phyloP scores from a whole-genome alignment of 1,140 invertebrate species.

The Sesamia nonagrioides region DNA sequence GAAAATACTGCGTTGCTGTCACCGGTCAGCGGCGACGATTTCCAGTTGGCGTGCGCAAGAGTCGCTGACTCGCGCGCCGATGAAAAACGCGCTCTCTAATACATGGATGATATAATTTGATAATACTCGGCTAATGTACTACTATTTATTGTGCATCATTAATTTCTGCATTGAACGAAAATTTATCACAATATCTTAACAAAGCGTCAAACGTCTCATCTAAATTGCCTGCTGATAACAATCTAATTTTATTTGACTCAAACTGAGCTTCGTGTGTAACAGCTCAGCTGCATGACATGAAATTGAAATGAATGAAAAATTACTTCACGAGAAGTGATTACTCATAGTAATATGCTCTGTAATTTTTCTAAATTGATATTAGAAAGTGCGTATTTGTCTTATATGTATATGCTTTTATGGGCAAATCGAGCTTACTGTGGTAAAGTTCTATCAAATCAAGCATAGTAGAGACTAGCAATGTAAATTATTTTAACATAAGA shows the following conservation, averaged over 20 bases:
- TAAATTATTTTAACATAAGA: too few relatives aligned
- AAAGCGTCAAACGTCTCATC: not conserved
- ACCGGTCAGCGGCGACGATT: slow-evolving; percentile 45
- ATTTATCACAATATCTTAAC: not conserved
- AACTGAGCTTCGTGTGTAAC: not conserved
- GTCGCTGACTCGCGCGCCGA: slow-evolving; percentile 55
- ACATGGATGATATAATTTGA: slow-evolving; percentile 44
- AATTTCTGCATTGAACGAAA: not conserved
- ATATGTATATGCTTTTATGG: too few relatives aligned
- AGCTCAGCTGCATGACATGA: not conserved
- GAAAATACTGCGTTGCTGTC: slow-evolving; percentile 17
- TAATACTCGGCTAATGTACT: not conserved
- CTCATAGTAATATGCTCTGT: too few relatives aligned
- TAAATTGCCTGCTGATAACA: not conserved
- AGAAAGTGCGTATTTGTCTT: too few relatives aligned
- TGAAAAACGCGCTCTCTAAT: slow-evolving; percentile 46
- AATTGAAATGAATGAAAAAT: not conserved
- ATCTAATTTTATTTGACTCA: not conserved
- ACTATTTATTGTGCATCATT: slow-evolving; percentile 2
- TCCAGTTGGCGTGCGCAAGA: slow-evolving; percentile 52
- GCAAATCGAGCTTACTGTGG: too few relatives aligned
- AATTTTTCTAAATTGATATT: too few relatives aligned
- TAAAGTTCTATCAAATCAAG: too few relatives aligned
- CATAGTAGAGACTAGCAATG: too few relatives aligned
- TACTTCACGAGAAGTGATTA: too few relatives aligned